Conservation (phyloP, 1,140 invertebrate species). For the Agrypnia vestita region DNA sequence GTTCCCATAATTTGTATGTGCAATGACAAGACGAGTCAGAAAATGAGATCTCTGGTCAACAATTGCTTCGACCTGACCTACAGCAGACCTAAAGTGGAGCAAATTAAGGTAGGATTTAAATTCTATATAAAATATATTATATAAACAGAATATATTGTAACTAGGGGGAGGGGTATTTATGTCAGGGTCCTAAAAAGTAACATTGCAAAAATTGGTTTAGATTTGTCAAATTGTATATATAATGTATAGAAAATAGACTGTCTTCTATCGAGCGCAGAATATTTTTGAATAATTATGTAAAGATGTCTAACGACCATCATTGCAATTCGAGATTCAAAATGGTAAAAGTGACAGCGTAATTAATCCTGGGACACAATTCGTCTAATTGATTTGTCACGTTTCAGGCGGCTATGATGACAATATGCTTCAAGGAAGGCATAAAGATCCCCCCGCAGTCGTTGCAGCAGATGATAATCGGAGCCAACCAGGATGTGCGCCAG, state of each 20-base stretch:
- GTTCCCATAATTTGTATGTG: slow-evolving; percentile 99
- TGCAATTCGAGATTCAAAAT: no score
- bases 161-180: no score
- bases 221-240: no score
- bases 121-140: not conserved
- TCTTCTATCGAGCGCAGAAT: no score
- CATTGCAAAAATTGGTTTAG: no score
- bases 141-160: no score
- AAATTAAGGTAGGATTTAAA: slow-evolving; percentile 84
- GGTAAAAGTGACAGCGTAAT: not conserved
- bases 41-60: slow-evolving; percentile 94
- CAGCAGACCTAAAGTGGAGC: slow-evolving; percentile 86
- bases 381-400: not conserved
- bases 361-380: not conserved
- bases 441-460: slow-evolving; percentile 85
- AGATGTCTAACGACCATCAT: no score
- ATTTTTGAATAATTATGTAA: no score
- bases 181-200: no score
- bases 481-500: slow-evolving; percentile 96
- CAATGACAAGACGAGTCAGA: slow-evolving; percentile 95
- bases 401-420: slow-evolving; percentile 89
- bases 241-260: no score
- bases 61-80: slow-evolving; percentile 96
- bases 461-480: slow-evolving; percentile 88
- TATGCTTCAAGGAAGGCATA: slow-evolving; percentile 94